These are phyloP conservation scores for Dromococcyx pavoninus DNA, from an alignment of 2,797 vertebrate genomes.

Conservation along the genomic window DNA sequence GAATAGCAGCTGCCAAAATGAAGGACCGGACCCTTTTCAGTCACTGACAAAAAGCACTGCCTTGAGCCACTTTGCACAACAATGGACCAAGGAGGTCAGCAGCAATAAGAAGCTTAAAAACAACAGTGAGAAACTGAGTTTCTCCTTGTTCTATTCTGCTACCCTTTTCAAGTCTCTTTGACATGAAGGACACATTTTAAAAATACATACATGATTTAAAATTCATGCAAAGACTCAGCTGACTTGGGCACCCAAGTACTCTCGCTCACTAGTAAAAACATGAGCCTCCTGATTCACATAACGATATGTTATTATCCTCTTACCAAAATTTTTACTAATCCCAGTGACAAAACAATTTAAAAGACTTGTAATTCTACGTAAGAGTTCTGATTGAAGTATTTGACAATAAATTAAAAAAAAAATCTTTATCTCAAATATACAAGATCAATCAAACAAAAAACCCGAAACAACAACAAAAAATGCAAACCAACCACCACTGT, in stretches of 20 bases:
- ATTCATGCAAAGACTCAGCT: not conserved
- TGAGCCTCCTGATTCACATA: not conserved
- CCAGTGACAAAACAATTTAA: not conserved
- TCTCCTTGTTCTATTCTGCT: not conserved
- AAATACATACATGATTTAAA: not conserved
- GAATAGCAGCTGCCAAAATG: slow-evolving; percentile 30
- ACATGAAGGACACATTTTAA: not conserved
- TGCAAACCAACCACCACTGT: fast-evolving
- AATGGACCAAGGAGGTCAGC: slow-evolving; percentile 37
- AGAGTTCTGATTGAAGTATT: not conserved
- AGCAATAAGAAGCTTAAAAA: slow-evolving; percentile 46
- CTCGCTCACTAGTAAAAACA: not conserved
- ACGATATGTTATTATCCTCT: not conserved
- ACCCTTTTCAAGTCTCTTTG: not conserved
- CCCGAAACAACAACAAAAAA: too few relatives aligned
- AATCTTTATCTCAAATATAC: not conserved
- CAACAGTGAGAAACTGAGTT: not conserved
- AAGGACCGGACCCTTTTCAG: slow-evolving; percentile 37
- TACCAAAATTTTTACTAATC: not conserved
- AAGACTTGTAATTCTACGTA: not conserved
- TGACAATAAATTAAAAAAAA: not conserved
- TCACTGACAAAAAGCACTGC: slow-evolving; percentile 32
- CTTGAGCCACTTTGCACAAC: slow-evolving; percentile 22
- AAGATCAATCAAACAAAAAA: not conserved
- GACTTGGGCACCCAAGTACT: not conserved